Evolutionary conservation across 2,888 invertebrate species (phyloP).

Genomic region (Troglohyphantes excavatus): DNA sequence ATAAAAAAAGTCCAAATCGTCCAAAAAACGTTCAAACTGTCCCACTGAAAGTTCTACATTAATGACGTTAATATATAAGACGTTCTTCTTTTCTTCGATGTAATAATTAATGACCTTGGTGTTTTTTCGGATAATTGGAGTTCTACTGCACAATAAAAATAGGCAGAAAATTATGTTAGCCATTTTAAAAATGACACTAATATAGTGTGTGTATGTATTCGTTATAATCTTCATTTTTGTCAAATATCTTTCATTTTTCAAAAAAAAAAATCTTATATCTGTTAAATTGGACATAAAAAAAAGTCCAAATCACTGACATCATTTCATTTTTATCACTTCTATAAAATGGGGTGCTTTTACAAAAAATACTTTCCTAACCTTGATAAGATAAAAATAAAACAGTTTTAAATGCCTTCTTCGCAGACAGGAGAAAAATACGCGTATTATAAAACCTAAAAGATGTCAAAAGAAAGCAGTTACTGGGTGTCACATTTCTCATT

Average conservation of each 20-base stretch:
- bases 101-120: constrained; percentile 18
- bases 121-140: too few species aligned
- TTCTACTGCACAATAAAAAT: too few species aligned
- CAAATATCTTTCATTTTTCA: too few species aligned
- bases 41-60: constrained; percentile 54
- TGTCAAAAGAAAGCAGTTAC: constrained; percentile 27
- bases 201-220: too few species aligned
- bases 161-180: too few species aligned
- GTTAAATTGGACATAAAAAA: too few species aligned
- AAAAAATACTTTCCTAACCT: neutral
- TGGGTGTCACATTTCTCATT: constrained; percentile 56
- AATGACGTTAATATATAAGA: constrained; percentile 41
- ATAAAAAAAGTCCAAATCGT: too few species aligned
- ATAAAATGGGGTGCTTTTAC: neutral
- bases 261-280: too few species aligned
- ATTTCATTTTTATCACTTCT: neutral
- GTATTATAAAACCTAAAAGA: constrained; percentile 24
- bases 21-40: constrained; percentile 41
- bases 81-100: constrained; percentile 28
- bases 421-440: constrained; percentile 27
- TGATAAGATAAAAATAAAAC: neutral
- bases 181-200: too few species aligned
- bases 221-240: too few species aligned
- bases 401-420: constrained; percentile 1
- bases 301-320: too few species aligned